These are phyloP conservation scores for Ciconia stormi DNA, from an alignment of 2,113 vertebrate genomes.

Conservation along the genomic window DNA sequence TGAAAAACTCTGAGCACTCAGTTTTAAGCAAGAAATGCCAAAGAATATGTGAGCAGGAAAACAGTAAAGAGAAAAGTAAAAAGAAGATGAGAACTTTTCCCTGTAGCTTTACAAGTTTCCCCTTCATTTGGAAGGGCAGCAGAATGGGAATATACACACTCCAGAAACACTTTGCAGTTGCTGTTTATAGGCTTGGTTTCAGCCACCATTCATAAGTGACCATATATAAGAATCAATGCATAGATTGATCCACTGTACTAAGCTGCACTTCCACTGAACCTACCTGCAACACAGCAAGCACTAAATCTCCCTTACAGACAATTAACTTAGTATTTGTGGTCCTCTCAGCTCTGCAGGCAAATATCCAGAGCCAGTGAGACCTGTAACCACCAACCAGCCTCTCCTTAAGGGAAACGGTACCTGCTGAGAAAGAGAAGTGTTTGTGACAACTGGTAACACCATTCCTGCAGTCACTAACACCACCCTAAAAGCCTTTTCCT, in stretches of 20 bases:
- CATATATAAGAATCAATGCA: neutral
- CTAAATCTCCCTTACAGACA: neutral
- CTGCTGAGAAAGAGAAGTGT: neutral
- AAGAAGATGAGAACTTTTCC: neutral
- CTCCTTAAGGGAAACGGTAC: neutral
- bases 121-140: neutral
- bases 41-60: neutral
- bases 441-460: neutral
- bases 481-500: neutral
- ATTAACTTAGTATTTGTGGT: neutral
- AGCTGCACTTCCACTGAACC: neutral
- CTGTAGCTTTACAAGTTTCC: neutral
- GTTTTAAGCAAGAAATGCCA: neutral
- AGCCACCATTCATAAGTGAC: neutral
- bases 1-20: neutral
- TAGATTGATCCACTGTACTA: neutral
- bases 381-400: neutral
- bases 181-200: neutral
- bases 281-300: neutral
- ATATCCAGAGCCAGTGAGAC: neutral
- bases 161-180: neutral
- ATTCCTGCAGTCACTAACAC: neutral
- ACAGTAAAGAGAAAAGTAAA: neutral
- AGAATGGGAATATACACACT: neutral
- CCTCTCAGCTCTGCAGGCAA: neutral